A percentile compares a stretch with the other conserved stretches of the same genome.
Evolutionary conservation across 23 tunicate species (phyloP).

Genomic region (Ciona savignyi): DNA sequence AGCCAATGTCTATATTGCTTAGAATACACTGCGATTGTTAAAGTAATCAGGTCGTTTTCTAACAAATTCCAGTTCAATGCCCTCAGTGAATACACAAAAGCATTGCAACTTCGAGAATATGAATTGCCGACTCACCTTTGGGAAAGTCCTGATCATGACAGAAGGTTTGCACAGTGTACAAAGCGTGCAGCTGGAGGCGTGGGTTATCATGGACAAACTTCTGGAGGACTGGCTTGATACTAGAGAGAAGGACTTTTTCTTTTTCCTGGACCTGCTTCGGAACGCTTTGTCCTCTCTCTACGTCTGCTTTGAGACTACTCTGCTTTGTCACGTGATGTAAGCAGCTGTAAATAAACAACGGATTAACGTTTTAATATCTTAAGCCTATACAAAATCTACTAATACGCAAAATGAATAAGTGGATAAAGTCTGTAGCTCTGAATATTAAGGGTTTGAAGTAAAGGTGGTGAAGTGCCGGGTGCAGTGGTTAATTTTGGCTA

Average conservation of each 20-base stretch:
- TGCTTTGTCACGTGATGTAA: conserved; percentile 38
- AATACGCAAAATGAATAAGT: no score
- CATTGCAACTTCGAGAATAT: neutral
- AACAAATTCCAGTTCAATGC: no score
- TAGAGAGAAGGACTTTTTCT: conserved; percentile 36
- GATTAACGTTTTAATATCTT: neutral
- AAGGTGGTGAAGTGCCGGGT: no score
- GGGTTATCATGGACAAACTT: conserved; percentile 62
- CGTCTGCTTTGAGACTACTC: conserved; percentile 31
- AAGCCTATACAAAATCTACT: no score
- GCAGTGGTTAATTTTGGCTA: no score
- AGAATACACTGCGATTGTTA: no score
- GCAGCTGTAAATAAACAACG: conserved; percentile 23
- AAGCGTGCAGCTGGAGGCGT: conserved; percentile 45
- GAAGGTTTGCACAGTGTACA: conserved; percentile 63
- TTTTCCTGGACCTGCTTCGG: conserved; percentile 45
- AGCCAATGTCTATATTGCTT: no score
- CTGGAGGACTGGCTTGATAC: conserved; percentile 42
- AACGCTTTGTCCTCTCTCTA: conserved; percentile 21
- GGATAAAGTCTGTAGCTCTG: no score
- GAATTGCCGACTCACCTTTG: conserved; percentile 31
- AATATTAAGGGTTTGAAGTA: no score
- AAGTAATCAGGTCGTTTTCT: no score
- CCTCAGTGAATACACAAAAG: no score
- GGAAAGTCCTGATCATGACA: conserved; percentile 46